These are phyloP conservation scores for Pangasianodon gigas DNA, from an alignment of 2,113 vertebrate genomes.

Conservation along the genomic window DNA sequence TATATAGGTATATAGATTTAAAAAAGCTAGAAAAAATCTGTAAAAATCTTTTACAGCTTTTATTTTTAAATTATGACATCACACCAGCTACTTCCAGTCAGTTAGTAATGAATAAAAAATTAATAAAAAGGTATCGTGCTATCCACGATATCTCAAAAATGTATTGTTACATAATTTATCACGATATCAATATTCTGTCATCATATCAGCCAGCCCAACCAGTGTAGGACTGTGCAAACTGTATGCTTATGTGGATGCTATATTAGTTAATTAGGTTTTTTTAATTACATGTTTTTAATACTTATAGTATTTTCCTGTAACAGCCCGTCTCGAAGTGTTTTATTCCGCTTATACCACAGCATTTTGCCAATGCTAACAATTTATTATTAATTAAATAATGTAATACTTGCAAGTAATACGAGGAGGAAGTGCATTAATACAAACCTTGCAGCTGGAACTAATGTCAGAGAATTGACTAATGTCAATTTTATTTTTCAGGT, in stretches of 20 bases:
- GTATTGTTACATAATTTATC: no score
- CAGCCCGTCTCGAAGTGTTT: neutral
- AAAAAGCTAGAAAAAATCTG: no score
- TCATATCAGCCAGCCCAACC: no score
- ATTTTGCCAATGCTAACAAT: neutral
- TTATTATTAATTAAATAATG: neutral
- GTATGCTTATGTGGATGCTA: neutral
- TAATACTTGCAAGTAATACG: no score
- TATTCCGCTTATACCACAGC: neutral
- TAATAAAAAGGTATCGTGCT: no score
- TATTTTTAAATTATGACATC: neutral
- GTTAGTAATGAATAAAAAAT: neutral
- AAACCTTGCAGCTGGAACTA: neutral
- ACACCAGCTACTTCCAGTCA: neutral
- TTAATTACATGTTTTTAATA: no score
- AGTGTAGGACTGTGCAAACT: neutral
- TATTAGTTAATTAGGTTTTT: no score
- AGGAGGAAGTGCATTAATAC: no score
- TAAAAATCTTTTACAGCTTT: no score
- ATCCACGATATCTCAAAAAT: no score
- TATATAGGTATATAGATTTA: no score
- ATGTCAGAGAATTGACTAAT: neutral
- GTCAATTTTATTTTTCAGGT: constrained; percentile 73
- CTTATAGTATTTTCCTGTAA: neutral
- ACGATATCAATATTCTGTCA: neutral